Base-by-base conservation (phyloP, 2,797 vertebrate species). In the Epinephelus awoara region DNA sequence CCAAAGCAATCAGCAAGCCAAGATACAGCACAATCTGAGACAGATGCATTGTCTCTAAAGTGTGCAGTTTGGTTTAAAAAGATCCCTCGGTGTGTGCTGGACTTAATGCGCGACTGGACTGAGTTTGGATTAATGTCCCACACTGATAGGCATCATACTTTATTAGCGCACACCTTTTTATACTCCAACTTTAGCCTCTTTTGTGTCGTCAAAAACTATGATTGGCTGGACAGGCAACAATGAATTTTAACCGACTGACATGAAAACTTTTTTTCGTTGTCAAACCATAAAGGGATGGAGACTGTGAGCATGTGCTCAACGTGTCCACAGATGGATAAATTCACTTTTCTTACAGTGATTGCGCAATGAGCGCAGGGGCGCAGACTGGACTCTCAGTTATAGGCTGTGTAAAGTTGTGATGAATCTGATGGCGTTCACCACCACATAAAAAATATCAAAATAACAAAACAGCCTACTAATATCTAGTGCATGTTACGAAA, bases 191-290 rank as follows among this genome's bases (percentile, higher is more conserved):
- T 96, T 95, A 95, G 96, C 95, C 96, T 95, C 96, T 96, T 92
- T 93, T 96, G 93, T 97, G 97, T 97, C 97, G 97, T 97, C 97
- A 95, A 95, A 96, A 91, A 93, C 96, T 84, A 96, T 88, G 97
- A 99, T 99, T 99, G 98, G 98, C 96, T 97, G 96, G 93, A 94
- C 94, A 92, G 95, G 94, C 96, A 96, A 98, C 97, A 98, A 97
- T 97, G 97, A 97, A 44, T 97, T 97, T 95, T 96, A 93, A 95
- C 96, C 96, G 97, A 97, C 96, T 96, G 96, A 95, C 95, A 93
- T 95, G 95, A 96, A 95, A 96, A 92, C 90, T 92, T 96, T 95
- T 94, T 94, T 87, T 75, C 84, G 54, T 94, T 96, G 93, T 96
- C 89, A 91, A 93, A 94, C 95, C 95, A 95, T 96, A 95, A 94